Base-by-base conservation (phyloP, 2,888 invertebrate species). In the Drosophila acutilabella region DNA sequence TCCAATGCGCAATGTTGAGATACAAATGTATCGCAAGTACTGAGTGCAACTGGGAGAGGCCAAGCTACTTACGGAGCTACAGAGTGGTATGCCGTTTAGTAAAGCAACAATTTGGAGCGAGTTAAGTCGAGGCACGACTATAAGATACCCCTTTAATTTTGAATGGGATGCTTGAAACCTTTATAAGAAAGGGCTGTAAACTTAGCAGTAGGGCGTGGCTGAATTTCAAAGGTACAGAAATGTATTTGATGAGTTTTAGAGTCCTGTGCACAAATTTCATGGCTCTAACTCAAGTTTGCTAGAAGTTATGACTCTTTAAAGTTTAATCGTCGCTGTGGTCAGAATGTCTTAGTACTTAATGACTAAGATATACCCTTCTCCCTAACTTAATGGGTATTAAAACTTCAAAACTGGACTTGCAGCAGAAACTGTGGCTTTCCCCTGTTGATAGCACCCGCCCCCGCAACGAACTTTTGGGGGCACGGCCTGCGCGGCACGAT, bases 401-500 rank as follows among this genome's bases (percentile, higher is more conserved):
- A 45, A 48, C 44, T 14, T 23, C 23, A 62, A 62, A 74, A 75
- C 79, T 75, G 75, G 79, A 78, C 74, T 78, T 73, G 51, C 68
- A 57, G 40, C 42, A 30, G 42, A 33, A 40, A 57, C 38, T 51
- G 20, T 14, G 3, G 18, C 7, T 40, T 14, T 8, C 38, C 16
- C 30, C 14, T 14, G n/a, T 11, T 30, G n/a, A 11, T 30, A 13
- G 6, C 6, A 13, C 4, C 11, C 14, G 45, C 30, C 11, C 14
- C 51, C 30, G 11, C 53, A 48, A 59, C 50, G 53, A 56, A 45
- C 52, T 78, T 78, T 78, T 36, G 59, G 79, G 79, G 79, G 76
- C 69, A 69, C 52, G 64, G 75, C 74, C 69, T 41, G 54, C 5
- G 61, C 58, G 58, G 79, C 59, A 68, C 88, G 89, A 88, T 88